Conservation (phyloP, 2,888 invertebrate genomes). For the Nasonia oneida region DNA sequence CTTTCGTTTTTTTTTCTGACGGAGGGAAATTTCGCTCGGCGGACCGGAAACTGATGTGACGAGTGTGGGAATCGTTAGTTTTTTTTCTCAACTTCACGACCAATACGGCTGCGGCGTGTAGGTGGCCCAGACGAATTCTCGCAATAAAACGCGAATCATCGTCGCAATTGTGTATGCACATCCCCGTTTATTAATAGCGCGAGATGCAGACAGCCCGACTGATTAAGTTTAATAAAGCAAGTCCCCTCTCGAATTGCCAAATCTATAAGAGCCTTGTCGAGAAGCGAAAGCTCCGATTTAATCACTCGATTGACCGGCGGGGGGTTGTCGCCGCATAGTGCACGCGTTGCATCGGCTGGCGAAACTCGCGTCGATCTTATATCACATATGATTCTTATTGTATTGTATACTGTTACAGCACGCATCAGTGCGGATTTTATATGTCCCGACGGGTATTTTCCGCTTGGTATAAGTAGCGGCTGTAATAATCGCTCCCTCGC, state of each 20-base stretch:
- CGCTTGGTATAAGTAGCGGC: no score
- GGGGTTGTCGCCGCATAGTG: background rate
- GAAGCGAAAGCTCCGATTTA: background rate
- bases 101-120: no score
- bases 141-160: no score
- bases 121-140: no score
- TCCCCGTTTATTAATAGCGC: background rate
- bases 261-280: background rate
- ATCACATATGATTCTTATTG: no score
- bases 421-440: no score
- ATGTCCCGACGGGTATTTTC: no score
- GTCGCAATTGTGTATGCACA: background rate
- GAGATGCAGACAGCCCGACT: background rate
- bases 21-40: background rate
- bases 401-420: no score
- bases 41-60: background rate
- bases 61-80: no score
- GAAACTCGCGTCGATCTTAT: background rate
- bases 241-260: background rate
- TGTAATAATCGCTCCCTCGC: no score
- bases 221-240: background rate
- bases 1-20: background rate
- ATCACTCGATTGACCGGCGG: background rate
- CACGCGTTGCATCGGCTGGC: background rate
- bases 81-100: no score